Evolutionary conservation across 2,797 vertebrate genomes (phyloP).

Genomic region (Muscicapa striata): DNA sequence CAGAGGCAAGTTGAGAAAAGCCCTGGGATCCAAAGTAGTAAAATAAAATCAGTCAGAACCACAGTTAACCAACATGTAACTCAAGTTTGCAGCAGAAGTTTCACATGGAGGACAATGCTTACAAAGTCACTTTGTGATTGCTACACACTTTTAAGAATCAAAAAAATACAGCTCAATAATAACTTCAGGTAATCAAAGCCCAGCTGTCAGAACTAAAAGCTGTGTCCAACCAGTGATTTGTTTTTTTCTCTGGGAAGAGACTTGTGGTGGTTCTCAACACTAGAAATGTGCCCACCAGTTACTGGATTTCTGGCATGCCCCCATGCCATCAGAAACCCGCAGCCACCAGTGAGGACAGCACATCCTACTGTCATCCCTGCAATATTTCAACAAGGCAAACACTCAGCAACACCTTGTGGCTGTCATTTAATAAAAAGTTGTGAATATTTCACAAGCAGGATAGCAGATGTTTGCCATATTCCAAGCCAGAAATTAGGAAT

Average conservation of each 20-base stretch:
- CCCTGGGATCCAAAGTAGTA: background rate
- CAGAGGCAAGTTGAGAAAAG: background rate
- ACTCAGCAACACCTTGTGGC: background rate
- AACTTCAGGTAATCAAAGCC: background rate
- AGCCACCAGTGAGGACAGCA: background rate
- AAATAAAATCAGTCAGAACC: background rate
- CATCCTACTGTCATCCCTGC: rapidly evolving
- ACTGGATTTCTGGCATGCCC: background rate
- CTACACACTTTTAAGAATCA: background rate
- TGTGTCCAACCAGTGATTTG: background rate
- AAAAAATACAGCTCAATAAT: background rate
- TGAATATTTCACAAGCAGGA: background rate
- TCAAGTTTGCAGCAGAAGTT: background rate
- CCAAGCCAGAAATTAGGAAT: background rate
- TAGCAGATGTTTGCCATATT: background rate
- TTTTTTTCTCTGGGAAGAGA: background rate
- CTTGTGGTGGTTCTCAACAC: background rate
- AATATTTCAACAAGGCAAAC: background rate
- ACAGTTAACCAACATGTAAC: background rate
- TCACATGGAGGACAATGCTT: background rate
- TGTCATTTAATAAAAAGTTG: background rate
- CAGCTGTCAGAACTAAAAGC: background rate
- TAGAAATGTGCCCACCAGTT: background rate
- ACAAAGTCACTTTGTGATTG: background rate
- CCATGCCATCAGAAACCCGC: rapidly evolving